Evolutionary conservation across 1,140 invertebrate species (phyloP).

Genomic region (Nasonia longicornis): DNA sequence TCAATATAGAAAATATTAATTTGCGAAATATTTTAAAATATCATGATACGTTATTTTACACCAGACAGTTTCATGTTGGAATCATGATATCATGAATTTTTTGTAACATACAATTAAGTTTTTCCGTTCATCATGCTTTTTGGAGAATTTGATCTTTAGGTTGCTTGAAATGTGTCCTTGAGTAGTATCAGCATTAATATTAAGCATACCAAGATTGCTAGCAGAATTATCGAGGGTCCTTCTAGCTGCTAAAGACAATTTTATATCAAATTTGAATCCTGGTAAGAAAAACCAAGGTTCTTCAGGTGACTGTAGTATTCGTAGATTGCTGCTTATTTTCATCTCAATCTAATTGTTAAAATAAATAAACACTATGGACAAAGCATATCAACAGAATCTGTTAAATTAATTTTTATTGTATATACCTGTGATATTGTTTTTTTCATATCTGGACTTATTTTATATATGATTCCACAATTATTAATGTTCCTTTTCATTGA

Average conservation of each 20-base stretch:
- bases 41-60: no score
- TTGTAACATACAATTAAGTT: not conserved
- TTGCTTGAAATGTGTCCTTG: not conserved
- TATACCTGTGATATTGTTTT: not conserved
- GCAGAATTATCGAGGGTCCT: not conserved
- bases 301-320: no score
- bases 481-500: not conserved
- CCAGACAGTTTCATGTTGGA: not conserved
- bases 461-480: not conserved
- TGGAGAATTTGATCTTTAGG: not conserved
- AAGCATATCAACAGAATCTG: not conserved
- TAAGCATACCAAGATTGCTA: not conserved
- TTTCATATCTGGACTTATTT: not conserved
- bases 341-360: not conserved
- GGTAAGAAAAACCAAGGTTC: constrained; percentile 10
- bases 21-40: no score
- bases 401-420: not conserved
- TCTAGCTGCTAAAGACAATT: not conserved
- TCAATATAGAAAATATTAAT: no score
- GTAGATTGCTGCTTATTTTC: not conserved
- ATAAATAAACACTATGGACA: not conserved
- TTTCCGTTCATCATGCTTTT: not conserved
- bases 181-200: not conserved
- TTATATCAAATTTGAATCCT: not conserved
- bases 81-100: not conserved